Base-by-base conservation (phyloP, 2,797 vertebrate genomes). In the Balearica regulorum region DNA sequence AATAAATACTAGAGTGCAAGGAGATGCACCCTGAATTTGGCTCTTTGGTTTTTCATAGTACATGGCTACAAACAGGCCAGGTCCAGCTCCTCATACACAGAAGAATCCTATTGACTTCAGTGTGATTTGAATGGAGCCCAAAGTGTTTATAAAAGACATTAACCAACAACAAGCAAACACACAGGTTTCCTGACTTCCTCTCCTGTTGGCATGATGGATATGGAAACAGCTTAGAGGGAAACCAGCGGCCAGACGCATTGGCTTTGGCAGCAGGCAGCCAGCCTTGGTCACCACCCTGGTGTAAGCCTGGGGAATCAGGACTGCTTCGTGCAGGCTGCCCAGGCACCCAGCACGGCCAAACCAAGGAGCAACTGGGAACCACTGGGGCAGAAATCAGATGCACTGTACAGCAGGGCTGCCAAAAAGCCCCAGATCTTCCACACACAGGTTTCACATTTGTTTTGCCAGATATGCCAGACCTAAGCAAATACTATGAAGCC, bases 221-320 rank as follows among this genome's bases (percentile, higher is more conserved):
- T 81, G 61, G 57, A 87, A 89, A 9, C 20, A 66, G 4, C 24
- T 62, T 1, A 0, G 51, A 55, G 24, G 24, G 21, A 71, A 76
- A 72, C 11, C 24, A n/a, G 25, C 35, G 41, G 19, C 0, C 0
- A 77, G 46, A 49, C 19, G n/a, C 5, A 72, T 1, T 69, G 21
- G 26, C 55, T 62, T 41, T 51, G 64, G n/a, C n/a, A 92, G 44
- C 46, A 65, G 37, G 19, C 31, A 86, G 41, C 9, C 28, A 72
- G 64, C 46, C 48, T 22, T 16, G 24, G 31, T 39, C 72, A 83
- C 28, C 22, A 25, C 16, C 13, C 17, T 44, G 28, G 5, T 28
- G 4, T 8, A 41, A 57, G 22, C 31, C 19, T 17, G 4, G 12
- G 33, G 11, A 83, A 54, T 49, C 7, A 3, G 54, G 41, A 81